Percentiles rank a stretch among this genome's conserved stretches.
These are phyloP conservation scores for Tokudaia tokunoshimensis DNA, from an alignment of 2,797 vertebrate genomes.

Conservation along the genomic window DNA sequence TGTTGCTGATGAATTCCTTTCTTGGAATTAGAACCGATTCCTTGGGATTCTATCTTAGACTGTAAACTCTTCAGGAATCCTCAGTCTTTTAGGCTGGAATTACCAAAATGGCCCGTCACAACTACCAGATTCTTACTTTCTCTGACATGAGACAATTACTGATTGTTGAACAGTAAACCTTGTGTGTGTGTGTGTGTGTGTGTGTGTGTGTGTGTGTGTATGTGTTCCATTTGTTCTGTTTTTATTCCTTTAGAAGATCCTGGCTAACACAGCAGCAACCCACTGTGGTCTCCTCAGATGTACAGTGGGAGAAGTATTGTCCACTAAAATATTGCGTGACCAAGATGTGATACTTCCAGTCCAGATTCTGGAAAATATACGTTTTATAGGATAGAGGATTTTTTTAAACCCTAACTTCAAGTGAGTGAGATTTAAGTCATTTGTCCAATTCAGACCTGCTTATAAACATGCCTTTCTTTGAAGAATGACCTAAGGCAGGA, in stretches of 20 bases:
- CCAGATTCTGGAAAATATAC: background rate
- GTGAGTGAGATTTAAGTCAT: background rate
- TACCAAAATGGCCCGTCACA: background rate
- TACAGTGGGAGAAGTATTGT: background rate
- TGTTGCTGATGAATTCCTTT: background rate
- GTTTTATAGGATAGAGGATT: background rate
- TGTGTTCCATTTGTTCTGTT: background rate
- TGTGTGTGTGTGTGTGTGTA: background rate
- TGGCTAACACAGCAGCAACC: background rate
- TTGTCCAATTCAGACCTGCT: background rate
- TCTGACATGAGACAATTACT: background rate
- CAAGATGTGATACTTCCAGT: background rate
- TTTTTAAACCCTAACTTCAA: background rate
- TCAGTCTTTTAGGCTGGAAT: background rate
- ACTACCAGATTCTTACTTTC: background rate
- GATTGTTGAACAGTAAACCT: background rate
- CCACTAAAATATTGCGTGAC: conserved; percentile 29
- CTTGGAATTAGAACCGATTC: background rate
- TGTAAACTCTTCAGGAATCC: background rate
- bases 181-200: background rate
- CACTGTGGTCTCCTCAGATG: background rate
- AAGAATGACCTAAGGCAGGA: background rate
- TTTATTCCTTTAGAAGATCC: background rate
- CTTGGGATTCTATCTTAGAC: background rate
- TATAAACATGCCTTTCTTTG: background rate